Evolutionary conservation across 1,140 invertebrate genomes (phyloP), one percentile per base, ranked within the genome.

Genomic region (Hirudo medicinalis): DNA sequence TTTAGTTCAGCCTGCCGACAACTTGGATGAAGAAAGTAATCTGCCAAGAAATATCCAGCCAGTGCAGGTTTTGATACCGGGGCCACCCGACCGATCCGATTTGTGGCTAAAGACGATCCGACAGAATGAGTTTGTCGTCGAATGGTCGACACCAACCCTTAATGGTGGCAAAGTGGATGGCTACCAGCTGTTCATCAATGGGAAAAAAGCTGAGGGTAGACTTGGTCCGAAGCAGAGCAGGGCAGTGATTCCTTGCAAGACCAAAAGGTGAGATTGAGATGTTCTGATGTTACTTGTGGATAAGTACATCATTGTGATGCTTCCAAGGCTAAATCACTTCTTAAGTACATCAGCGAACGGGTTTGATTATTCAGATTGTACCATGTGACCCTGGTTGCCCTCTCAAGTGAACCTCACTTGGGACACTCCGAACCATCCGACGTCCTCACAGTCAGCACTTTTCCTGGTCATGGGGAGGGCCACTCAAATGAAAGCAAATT

Each of bases 181-280:
- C 54, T 82, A 82, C 72, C 81, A 82, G 76, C 77, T 81, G 71
- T 71, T 72, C 70, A 68, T 82, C 72, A 81, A 82, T 76, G 80
- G 79, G 67, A 81, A 79, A 74, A 81, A 80, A 71, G 77, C 78
- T 43, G 81, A 81, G 15, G 79, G 78, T 76, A 77, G 77, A 72
- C 74, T 82, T 27, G 79, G 75, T 71, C 74, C 73, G 63, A 76
- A 76, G 9, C 78, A 82, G 67, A 76, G 78, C 57, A 81, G 80
- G 73, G 80, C 80, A 67, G 79, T 80, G 20, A 76, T 82, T 49
- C 81, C 81, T 3, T 80, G 79, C 68, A 76, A 78, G 72, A 77
- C 79, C 29, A 81, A 82, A 73, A 80, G 77, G 80, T 81, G 73
- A 76, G 75, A 55, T 2, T 54, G 8, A 32, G 27, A 25, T 17